Evolutionary conservation across 2,113 vertebrate species (phyloP).

Genomic region (Pristiophorus japonicus): DNA sequence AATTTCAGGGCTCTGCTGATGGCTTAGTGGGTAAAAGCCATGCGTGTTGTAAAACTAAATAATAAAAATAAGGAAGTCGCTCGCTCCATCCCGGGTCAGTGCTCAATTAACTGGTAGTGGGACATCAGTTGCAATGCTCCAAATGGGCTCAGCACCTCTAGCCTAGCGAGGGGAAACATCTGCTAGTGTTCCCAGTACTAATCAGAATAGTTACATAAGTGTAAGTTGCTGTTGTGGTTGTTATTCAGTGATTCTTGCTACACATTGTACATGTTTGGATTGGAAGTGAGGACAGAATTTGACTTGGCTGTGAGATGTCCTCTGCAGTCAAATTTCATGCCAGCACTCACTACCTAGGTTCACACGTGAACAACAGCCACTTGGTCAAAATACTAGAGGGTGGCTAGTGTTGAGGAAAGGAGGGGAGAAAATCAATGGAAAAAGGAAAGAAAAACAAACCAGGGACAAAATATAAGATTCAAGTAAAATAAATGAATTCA

Average conservation of each 20-base stretch:
- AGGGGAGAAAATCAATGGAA: neutral
- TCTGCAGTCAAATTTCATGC: neutral
- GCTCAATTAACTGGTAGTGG: neutral
- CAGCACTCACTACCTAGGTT: neutral
- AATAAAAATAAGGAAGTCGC: neutral
- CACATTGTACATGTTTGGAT: neutral
- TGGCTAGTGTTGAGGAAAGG: neutral
- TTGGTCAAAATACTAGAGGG: neutral
- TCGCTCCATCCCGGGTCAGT: neutral
- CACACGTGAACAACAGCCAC: neutral
- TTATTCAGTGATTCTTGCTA: neutral
- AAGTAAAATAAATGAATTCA: conserved; percentile 3
- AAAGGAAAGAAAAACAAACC: neutral
- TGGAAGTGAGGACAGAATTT: neutral
- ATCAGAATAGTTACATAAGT: neutral
- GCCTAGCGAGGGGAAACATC: neutral
- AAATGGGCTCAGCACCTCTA: neutral
- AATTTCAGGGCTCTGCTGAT: neutral
- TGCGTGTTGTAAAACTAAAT: neutral
- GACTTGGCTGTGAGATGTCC: neutral
- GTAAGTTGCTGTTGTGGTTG: neutral
- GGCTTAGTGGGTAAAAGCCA: neutral
- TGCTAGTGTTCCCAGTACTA: neutral
- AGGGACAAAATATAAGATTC: neutral
- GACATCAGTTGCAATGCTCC: neutral